Percentiles rank a stretch among this genome's conserved stretches.
phyloP scores from a whole-genome alignment of 2,113 vertebrate genomes.

The Daphoenositta chrysoptera region DNA sequence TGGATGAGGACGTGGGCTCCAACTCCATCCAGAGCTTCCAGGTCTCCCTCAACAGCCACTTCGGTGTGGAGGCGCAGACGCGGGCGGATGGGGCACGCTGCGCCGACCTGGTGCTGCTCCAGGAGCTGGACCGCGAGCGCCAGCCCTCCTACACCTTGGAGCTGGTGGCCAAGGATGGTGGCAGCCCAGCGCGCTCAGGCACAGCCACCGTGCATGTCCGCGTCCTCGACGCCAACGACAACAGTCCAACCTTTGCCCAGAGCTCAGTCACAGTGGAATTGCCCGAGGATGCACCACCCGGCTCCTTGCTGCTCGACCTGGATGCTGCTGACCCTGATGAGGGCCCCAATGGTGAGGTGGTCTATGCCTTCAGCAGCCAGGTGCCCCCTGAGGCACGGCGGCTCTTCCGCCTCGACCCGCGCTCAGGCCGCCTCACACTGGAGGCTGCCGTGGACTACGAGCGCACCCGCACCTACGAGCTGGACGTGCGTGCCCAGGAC shows the following conservation, averaged over 20 bases:
- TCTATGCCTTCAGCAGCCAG: constrained; percentile 87
- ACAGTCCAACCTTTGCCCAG: constrained; percentile 89
- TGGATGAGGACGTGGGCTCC: constrained; percentile 88
- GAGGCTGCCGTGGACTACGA: constrained; percentile 86
- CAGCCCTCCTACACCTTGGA: constrained; percentile 85
- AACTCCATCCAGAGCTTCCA: constrained; percentile 93
- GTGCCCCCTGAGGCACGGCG: constrained; percentile 82
- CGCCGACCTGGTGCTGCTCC: constrained; percentile 91
- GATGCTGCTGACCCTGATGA: constrained; percentile 87
- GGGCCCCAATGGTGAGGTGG: constrained; percentile 88
- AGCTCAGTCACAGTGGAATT: constrained; percentile 84
- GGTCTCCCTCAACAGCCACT: constrained; percentile 89
- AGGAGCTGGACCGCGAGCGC: constrained; percentile 88
- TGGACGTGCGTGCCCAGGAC: constrained; percentile 90
- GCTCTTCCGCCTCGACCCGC: constrained; percentile 87
- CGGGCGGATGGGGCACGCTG: constrained; percentile 92
- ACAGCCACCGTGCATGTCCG: constrained; percentile 83
- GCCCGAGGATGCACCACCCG: constrained; percentile 83
- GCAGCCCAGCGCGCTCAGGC: constrained; percentile 81
- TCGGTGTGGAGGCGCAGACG: constrained; percentile 87
- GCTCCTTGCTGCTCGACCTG: constrained; percentile 84
- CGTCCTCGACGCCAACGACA: constrained; percentile 93
- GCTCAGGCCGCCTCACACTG: constrained; percentile 83
- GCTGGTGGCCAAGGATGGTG: constrained; percentile 89
- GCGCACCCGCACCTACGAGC: constrained; percentile 86